Base-by-base conservation (phyloP, 2,888 invertebrate genomes). In the Dynastes grantii region DNA sequence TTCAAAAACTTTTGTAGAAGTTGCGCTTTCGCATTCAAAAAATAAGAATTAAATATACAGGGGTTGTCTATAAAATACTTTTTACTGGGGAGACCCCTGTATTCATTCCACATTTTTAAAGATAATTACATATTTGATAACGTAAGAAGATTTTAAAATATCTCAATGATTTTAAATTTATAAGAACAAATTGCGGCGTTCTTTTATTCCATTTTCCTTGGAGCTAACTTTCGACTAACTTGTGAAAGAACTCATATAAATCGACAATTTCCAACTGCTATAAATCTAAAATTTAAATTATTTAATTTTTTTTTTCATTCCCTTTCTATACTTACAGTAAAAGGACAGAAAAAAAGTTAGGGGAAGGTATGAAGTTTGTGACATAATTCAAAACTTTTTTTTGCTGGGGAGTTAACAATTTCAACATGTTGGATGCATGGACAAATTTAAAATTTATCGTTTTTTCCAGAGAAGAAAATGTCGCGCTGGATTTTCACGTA, bases 1-100 rank as follows among this genome's bases (percentile, higher is more conserved):
- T 77, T 6, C 55, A 55, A 16, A 77, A 79, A 79, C 76, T 78
- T 80, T 76, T 65, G 71, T 68, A 77, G 77, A 76, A 77, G 76
- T 73, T 16, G 13, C 4, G n/a, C 45, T 45, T 11, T 1, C 45
- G 2, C 45, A 1, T 45, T 45, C 9, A 45, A 45, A 11, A 45
- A 11, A 11, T 45, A 45, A 11, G 45, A 11, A 45, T 45, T 45
- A 8, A 11, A 11, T 45, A 45, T 45, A 45, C 45, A 11, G 45
- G 45, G 45, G 45, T 45, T 45, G 45, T 45, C 8, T 45, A 11
- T 11, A 2, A 45, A 45, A 45, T 45, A 11, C 45, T 2, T 45
- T 45, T 45, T 45, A 45, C 2, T 11, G 45, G 8, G 1, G 8
- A 45, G 8, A 37, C 5, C 32, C 32, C 32, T 37, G 32, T 37